These are phyloP conservation scores for Mimachlamys varia DNA, from an alignment of 2,888 invertebrate genomes.

Conservation along the genomic window DNA sequence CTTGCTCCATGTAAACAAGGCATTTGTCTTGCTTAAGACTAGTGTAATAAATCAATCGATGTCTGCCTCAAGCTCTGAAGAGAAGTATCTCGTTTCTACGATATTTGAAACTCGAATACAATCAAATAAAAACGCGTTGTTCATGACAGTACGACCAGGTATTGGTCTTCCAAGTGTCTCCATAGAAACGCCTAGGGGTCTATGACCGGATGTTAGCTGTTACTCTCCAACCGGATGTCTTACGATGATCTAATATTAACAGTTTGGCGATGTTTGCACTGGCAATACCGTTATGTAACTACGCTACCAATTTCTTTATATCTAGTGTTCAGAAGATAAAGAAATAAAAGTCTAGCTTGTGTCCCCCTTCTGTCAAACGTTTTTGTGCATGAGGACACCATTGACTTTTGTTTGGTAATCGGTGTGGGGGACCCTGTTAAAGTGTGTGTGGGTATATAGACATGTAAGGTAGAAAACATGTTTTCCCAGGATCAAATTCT, in stretches of 20 bases:
- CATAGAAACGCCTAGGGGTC: not conserved
- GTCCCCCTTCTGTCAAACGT: not conserved
- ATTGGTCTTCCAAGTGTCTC: not conserved
- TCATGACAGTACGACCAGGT: not conserved
- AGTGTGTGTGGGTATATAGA: no score
- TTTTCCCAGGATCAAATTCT: no score
- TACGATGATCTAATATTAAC: constrained; percentile 1
- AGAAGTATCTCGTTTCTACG: not conserved
- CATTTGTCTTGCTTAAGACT: not conserved
- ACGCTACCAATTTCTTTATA: not conserved
- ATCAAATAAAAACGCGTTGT: not conserved
- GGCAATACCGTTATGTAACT: not conserved
- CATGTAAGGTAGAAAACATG: no score
- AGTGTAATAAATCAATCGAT: not conserved
- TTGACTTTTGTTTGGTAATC: no score
- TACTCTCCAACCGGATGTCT: not conserved
- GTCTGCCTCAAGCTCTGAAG: not conserved
- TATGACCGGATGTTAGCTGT: not conserved
- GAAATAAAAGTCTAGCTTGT: not conserved
- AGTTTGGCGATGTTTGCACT: not conserved
- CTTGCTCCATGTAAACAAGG: not conserved
- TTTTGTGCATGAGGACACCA: not conserved
- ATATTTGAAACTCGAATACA: not conserved
- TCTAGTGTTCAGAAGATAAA: not conserved
- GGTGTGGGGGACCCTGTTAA: no score